A percentile compares a stretch with the other conserved stretches of the same genome.
phyloP scores from a whole-genome alignment of 2,797 vertebrate genomes.

The Phoebastria nigripes region DNA sequence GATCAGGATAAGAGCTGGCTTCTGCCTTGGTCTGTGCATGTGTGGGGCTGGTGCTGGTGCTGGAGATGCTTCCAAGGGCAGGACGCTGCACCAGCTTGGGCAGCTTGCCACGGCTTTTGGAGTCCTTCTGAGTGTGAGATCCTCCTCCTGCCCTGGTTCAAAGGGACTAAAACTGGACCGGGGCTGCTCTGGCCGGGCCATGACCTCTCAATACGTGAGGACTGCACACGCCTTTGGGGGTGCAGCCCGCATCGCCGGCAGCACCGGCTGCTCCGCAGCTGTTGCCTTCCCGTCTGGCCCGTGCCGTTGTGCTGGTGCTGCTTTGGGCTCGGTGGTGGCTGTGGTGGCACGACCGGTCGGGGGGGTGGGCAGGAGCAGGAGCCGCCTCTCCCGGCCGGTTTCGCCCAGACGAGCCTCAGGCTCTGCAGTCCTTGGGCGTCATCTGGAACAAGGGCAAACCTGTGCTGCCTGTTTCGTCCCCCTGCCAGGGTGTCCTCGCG shows the following conservation, averaged over 20 bases:
- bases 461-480: background rate
- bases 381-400: background rate
- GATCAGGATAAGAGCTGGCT: background rate
- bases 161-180: background rate
- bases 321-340: background rate
- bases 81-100: background rate
- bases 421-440: accelerated
- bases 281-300: background rate
- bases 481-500: accelerated
- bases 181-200: background rate
- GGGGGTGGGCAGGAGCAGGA: background rate
- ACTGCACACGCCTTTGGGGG: background rate
- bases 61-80: background rate
- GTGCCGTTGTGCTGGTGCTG: no score
- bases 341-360: accelerated
- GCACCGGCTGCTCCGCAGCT: accelerated
- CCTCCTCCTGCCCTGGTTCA: background rate
- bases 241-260: accelerated
- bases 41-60: background rate
- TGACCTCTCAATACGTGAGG: background rate
- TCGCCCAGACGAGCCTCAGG: background rate
- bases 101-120: background rate
- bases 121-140: background rate
- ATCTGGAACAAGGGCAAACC: background rate
- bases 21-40: background rate